Base-by-base conservation (phyloP, 2,888 invertebrate species). In the Saturnia pavonia region DNA sequence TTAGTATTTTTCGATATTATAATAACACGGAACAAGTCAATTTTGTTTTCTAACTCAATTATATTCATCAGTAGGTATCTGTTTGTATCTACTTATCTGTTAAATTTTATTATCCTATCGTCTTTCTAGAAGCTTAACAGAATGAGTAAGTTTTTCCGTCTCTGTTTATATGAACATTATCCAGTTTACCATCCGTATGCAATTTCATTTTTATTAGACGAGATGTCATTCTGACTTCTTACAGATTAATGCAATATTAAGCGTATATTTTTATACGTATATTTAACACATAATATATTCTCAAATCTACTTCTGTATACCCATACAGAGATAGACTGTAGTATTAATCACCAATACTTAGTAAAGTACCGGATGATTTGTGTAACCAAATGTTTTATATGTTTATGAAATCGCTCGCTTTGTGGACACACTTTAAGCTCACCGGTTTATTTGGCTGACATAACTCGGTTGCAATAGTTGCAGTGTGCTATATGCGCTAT, bases 371-470 rank as follows among this genome's bases (percentile, higher is more conserved):
- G 45, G 45, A 45, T 16, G 45, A 45, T 4, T 3, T 16, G 16
- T 45, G 0, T n/a, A n/a, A n/a, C n/a, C n/a, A n/a, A n/a, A n/a
- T n/a, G n/a, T n/a, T n/a, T n/a, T n/a, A n/a, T n/a, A n/a, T n/a
- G 22, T 22, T 25, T 57, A 12, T 25, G 9, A 14, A 60, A 60
- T 60, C 70, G 68, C 48, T n/a, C 14, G 4, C 25, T 63, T 25
- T 25, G 40, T 71, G 68, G 71, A 19, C 68, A n/a, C 14, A 4
- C 40, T 19, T 22, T 54, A 42, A 51, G 65, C 65, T 63, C 65
- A 16, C 25, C 68, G 71, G 57, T 68, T 68, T 51, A 71, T 71
- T 71, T 54, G 42, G 25, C 65, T 45, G 65, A 71, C 71, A 71
- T 69, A 69, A 68, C 71, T 71, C 68, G 68, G 48, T 19, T 65